Conservation (phyloP, 1,140 invertebrate species). For the Psilanteris sp. region DNA sequence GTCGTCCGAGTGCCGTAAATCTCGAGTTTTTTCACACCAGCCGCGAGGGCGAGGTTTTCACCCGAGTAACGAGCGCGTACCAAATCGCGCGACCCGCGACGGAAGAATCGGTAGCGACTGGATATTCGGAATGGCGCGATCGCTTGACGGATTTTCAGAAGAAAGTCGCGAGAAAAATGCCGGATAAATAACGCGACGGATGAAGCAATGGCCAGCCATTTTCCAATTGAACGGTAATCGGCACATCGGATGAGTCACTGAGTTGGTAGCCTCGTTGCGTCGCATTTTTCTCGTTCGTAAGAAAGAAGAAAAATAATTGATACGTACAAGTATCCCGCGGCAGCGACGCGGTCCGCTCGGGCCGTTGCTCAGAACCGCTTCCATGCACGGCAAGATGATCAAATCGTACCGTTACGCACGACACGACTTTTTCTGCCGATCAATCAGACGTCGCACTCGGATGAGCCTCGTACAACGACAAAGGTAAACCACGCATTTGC, state of each 20-base stretch:
- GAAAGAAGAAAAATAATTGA: slow-evolving; percentile 65
- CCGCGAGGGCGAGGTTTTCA: no score
- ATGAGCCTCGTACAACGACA: slow-evolving; percentile 51
- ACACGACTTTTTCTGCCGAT: slow-evolving; percentile 72
- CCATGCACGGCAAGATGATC: slow-evolving; percentile 76
- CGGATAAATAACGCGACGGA: slow-evolving; percentile 34
- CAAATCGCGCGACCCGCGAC: no score
- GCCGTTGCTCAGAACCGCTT: slow-evolving; percentile 74
- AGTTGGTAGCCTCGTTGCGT: slow-evolving; percentile 59
- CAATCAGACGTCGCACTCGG: slow-evolving; percentile 65
- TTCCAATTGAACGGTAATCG: slow-evolving; percentile 63
- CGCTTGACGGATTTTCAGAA: slow-evolving; percentile 13
- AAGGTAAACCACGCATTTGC: slow-evolving; percentile 54
- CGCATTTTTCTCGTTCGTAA: slow-evolving; percentile 52
- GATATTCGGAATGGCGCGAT: no score
- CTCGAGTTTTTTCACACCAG: slow-evolving; percentile 17
- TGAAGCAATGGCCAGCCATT: slow-evolving; percentile 40
- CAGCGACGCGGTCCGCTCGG: slow-evolving; percentile 71
- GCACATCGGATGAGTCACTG: slow-evolving; percentile 58
- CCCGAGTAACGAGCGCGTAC: no score
- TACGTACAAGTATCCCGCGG: slow-evolving; percentile 56
- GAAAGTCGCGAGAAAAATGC: slow-evolving; percentile 12
- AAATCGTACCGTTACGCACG: slow-evolving; percentile 77
- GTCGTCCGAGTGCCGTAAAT: slow-evolving; percentile 35
- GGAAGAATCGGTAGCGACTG: no score